These are phyloP conservation scores for Crotalus viridis DNA, from an alignment of 2,113 vertebrate species.

Conservation along the genomic window DNA sequence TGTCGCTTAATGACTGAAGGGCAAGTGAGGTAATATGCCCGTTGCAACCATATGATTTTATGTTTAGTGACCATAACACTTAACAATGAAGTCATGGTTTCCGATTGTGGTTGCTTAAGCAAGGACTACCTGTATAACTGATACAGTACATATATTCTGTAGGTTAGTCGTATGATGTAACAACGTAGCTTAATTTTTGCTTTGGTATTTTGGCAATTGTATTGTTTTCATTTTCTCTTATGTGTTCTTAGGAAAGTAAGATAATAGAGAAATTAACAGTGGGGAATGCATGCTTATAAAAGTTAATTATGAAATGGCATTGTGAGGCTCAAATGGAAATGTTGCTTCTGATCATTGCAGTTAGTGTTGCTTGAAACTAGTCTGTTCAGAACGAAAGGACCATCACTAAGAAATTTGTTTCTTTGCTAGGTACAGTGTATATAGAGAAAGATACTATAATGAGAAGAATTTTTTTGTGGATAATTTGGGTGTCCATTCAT, in stretches of 20 bases:
- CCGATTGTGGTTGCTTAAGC: neutral
- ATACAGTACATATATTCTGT: neutral
- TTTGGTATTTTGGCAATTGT: constrained; percentile 27
- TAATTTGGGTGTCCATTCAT: neutral
- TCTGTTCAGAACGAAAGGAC: neutral
- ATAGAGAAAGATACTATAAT: neutral
- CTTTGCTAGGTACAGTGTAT: neutral
- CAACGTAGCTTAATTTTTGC: neutral
- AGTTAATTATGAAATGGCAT: constrained; percentile 14
- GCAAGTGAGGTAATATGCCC: neutral
- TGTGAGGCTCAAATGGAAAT: neutral
- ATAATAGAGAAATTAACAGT: neutral
- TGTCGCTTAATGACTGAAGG: neutral
- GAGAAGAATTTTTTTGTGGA: neutral
- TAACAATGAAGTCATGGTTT: neutral
- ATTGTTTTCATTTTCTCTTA: constrained; percentile 1
- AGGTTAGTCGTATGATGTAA: neutral
- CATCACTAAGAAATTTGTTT: neutral
- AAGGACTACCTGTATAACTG: neutral
- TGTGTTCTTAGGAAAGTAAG: constrained; percentile 14
- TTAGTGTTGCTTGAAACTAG: neutral
- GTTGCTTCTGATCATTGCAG: neutral
- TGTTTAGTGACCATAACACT: neutral
- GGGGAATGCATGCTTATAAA: constrained; percentile 22
- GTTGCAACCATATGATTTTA: neutral